Conservation (phyloP, 2,888 invertebrate genomes). For the Drosophila testacea region DNA sequence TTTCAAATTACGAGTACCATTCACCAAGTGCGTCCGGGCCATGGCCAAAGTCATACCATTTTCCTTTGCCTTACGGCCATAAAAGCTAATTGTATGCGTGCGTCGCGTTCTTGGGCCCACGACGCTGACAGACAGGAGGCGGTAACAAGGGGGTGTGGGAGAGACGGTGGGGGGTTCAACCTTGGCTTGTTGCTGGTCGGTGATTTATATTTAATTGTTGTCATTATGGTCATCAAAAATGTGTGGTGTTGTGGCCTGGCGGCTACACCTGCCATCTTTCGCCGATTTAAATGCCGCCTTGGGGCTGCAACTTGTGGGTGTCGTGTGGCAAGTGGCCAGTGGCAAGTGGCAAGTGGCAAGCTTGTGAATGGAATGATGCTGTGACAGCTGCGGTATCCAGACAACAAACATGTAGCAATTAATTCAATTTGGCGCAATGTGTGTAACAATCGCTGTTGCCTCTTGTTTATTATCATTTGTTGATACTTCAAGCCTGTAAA, state of each 20-base stretch:
- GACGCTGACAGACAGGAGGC: background rate
- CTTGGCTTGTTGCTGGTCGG: constrained; percentile 68
- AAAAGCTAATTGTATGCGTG: constrained; percentile 82
- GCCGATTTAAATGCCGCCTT: constrained; percentile 27
- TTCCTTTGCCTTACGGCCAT: constrained; percentile 59
- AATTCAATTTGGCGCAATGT: constrained; percentile 42
- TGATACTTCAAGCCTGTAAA: constrained; percentile 59
- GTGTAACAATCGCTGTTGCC: constrained; percentile 24
- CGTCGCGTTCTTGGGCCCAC: constrained; percentile 34
- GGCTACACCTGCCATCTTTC: constrained; percentile 48
- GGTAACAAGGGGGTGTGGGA: background rate
- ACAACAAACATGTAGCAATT: constrained; percentile 22
- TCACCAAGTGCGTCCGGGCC: constrained; percentile 59
- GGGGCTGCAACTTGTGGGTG: background rate
- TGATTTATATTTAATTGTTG: constrained; percentile 83
- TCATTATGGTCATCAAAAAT: constrained; percentile 80
- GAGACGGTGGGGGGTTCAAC: background rate
- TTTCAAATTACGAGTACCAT: constrained; percentile 75
- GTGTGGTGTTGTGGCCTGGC: constrained; percentile 31
- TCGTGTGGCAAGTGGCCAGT: background rate
- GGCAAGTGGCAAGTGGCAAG: background rate
- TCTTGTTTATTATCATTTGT: constrained; percentile 55
- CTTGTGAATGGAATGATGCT: background rate
- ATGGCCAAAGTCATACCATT: constrained; percentile 38
- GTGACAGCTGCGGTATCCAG: constrained; percentile 1